Percentiles rank a stretch among this genome's conserved stretches.
phyloP scores from a whole-genome alignment of 1,140 invertebrate species.

The Drosophila ficusphila region DNA sequence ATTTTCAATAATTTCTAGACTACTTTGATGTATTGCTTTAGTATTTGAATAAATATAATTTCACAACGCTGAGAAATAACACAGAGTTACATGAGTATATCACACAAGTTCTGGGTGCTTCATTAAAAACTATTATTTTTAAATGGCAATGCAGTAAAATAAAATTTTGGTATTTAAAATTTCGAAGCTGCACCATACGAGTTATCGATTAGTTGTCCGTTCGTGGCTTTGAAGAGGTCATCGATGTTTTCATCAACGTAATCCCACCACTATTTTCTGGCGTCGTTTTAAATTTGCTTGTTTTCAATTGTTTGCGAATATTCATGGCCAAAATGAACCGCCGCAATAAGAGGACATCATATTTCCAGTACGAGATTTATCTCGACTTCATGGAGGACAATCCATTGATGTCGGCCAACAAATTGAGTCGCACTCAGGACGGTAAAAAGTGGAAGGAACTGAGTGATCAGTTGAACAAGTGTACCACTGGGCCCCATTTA shows the following conservation, averaged over 20 bases:
- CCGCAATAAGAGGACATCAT: constrained; percentile 79
- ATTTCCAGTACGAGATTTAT: constrained; percentile 73
- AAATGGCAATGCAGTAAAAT: no score
- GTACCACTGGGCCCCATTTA: constrained; percentile 61
- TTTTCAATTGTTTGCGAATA: constrained; percentile 14
- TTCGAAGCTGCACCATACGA: not conserved
- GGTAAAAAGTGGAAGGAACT: constrained; percentile 76
- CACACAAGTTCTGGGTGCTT: no score
- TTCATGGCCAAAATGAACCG: constrained; percentile 61
- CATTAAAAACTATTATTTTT: no score
- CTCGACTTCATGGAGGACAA: constrained; percentile 79
- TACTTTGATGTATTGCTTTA: no score
- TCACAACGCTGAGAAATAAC: no score
- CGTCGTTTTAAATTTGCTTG: constrained; percentile 38
- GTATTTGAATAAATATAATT: no score
- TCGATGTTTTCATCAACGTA: no score
- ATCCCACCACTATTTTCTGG: constrained; percentile 14
- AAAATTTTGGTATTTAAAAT: no score
- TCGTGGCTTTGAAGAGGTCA: no score
- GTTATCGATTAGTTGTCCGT: constrained; percentile 24
- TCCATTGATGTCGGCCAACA: constrained; percentile 65
- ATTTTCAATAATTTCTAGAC: no score
- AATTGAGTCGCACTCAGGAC: constrained; percentile 61
- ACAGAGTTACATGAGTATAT: no score
- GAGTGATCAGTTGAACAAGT: constrained; percentile 69